Base-by-base conservation (phyloP, 92 coral and sea anemone genomes). In the Nematostella vectensis region DNA sequence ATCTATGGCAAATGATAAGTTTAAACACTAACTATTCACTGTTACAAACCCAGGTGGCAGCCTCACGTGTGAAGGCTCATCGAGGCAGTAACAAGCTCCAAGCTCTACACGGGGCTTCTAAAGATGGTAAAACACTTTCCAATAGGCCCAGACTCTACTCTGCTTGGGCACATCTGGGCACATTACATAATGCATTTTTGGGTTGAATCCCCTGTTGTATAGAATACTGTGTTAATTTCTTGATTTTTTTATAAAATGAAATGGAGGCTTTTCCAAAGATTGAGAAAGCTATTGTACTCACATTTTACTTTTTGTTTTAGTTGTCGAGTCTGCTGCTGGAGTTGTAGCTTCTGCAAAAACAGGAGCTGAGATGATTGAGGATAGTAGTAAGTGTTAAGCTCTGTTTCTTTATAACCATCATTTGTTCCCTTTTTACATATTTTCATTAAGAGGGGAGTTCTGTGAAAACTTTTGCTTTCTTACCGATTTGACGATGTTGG, bases 291-390 rank as follows among this genome's bases (percentile, higher is more conserved):
- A n/a, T n/a, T n/a, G n/a, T n/a, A n/a, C n/a, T n/a, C n/a, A n/a
- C n/a, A n/a, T n/a, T n/a, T n/a, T n/a, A n/a, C n/a, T n/a, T 69
- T 12, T 3, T 36, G 36, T 59, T 50, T 22, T 65, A 91, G 98
- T 91, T 48, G 98, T 78, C 11, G 98, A 86, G 61, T 84, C 91
- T 1, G 86, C 98, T 9, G 98, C 96, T 17, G 84, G 85, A 42
- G 98, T 91, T 10, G 98, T 91, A 17, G 98, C 98, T 48, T 91
- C 98, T 31, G 96, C 95, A 2, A 91, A 91, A 62, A 77, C 96
- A 45, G 98, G 98, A 16, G 94, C 98, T 1, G 98, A 91, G 60
- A 91, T 91, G 95, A 86, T 86, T 11, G 95, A 87, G 38, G 98
- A 86, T 58, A 91, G 95, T 62, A 86, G 98, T 91, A 72, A 74